phyloP scores from a whole-genome alignment of 2,797 vertebrate genomes.

The Melanotaenia maccullochi region DNA sequence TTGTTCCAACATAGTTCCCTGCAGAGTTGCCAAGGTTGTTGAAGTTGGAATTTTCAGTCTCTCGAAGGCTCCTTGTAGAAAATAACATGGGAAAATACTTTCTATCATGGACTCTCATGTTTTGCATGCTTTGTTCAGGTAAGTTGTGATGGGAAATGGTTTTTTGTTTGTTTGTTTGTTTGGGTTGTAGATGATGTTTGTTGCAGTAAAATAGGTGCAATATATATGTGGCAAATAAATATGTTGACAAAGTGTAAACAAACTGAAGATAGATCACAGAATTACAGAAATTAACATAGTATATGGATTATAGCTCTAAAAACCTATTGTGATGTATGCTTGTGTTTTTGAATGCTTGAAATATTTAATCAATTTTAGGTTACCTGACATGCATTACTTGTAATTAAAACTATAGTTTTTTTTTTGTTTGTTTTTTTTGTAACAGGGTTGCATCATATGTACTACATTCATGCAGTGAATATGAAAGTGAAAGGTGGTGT shows the following conservation, averaged over 20 bases:
- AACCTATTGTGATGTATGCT: neutral
- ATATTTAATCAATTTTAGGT: neutral
- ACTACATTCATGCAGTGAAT: neutral
- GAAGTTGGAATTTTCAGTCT: slow-evolving; percentile 77
- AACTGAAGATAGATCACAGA: neutral
- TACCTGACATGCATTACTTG: neutral
- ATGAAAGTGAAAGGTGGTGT: neutral
- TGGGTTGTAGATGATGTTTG: slow-evolving; percentile 1
- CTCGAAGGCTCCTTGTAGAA: slow-evolving; percentile 64
- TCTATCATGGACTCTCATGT: slow-evolving; percentile 65
- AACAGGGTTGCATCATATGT: slow-evolving; percentile 37
- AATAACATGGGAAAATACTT: slow-evolving; percentile 77
- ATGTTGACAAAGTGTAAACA: neutral
- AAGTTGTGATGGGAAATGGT: slow-evolving; percentile 34
- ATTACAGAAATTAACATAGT: neutral
- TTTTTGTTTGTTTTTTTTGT: neutral
- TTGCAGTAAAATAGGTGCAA: neutral
- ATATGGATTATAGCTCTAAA: no score
- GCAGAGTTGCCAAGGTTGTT: slow-evolving; percentile 82
- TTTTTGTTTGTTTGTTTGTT: slow-evolving; percentile 22
- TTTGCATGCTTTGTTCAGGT: slow-evolving; percentile 79
- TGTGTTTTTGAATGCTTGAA: neutral
- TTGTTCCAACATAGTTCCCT: slow-evolving; percentile 82
- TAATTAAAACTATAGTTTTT: neutral
- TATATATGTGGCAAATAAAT: neutral